Evolutionary conservation across 2,797 vertebrate species (phyloP).

Genomic region (Pagetopsis macropterus): DNA sequence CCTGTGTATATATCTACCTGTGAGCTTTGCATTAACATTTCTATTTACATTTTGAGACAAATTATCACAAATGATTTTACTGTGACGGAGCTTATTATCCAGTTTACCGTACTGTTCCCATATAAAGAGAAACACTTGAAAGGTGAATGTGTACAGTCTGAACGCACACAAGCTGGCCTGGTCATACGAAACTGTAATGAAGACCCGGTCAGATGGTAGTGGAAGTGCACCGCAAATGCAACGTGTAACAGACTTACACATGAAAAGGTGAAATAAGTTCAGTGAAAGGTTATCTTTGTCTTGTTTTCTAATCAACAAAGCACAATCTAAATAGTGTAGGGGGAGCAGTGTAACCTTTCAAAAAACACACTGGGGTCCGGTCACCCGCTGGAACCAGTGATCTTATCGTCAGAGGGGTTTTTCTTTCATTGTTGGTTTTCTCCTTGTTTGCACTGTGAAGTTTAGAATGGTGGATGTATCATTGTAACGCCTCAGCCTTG

Average conservation of each 20-base stretch:
- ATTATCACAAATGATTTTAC: conserved; percentile 73
- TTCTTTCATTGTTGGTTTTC: conserved; percentile 78
- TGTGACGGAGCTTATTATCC: conserved; percentile 68
- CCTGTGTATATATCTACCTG: conserved; percentile 67
- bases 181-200: conserved; percentile 54
- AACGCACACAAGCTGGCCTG: conserved; percentile 65
- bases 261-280: conserved; percentile 73
- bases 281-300: conserved; percentile 77
- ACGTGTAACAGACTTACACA: conserved; percentile 75
- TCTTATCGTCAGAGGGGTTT: conserved; percentile 75
- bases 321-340: conserved; percentile 85
- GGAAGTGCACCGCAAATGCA: conserved; percentile 73
- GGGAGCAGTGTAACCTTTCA: conserved; percentile 75
- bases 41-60: conserved; percentile 74
- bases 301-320: conserved; percentile 87
- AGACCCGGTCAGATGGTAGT: conserved; percentile 58
- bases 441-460: conserved; percentile 86
- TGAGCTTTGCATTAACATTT: conserved; percentile 78
- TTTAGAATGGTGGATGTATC: conserved; percentile 80
- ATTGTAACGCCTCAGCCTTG: conserved; percentile 72
- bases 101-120: conserved; percentile 66
- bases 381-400: conserved; percentile 66
- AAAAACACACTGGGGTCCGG: conserved; percentile 66
- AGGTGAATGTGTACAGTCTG: conserved; percentile 50
- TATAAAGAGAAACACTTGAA: conserved; percentile 45